phyloP scores from a whole-genome alignment of 2,888 invertebrate genomes.

The Elysia crispata region DNA sequence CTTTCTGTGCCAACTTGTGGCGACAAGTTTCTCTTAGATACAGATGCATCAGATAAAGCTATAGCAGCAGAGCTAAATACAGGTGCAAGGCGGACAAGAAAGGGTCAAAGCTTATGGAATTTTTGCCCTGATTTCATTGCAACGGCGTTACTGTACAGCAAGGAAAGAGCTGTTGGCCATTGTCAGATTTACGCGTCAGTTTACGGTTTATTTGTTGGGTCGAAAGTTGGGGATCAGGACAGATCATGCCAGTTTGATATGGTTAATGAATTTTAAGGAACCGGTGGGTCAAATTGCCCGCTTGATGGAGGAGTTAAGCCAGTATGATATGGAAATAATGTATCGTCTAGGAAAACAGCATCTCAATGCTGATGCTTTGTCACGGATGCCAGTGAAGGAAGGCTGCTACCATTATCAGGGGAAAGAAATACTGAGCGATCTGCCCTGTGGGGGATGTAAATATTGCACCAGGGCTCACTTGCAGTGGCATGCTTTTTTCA shows the following conservation, averaged over 20 bases:
- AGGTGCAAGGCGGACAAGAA: slow-evolving; percentile 54
- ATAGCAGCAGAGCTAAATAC: slow-evolving; percentile 54
- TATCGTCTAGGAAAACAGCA: slow-evolving; percentile 48
- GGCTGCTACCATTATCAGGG: too few species aligned
- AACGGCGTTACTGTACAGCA: slow-evolving; percentile 49
- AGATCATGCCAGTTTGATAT: too few species aligned
- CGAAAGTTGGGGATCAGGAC: slow-evolving; percentile 36
- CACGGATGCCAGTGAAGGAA: slow-evolving; percentile 9
- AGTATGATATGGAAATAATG: slow-evolving; percentile 51
- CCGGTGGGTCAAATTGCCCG: slow-evolving; percentile 39
- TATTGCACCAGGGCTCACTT: too few species aligned
- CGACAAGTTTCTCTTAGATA: too few species aligned
- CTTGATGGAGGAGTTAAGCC: slow-evolving; percentile 55
- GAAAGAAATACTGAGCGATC: too few species aligned
- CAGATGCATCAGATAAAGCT: slow-evolving; percentile 51
- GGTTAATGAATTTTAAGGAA: slow-evolving; percentile 42
- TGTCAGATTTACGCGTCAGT: slow-evolving; percentile 52
- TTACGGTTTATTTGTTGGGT: slow-evolving; percentile 52
- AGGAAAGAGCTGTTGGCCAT: slow-evolving; percentile 51
- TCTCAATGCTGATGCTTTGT: slow-evolving; percentile 49
- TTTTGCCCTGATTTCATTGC: slow-evolving; percentile 49
- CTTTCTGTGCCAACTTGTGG: too few species aligned
- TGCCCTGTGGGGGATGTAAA: too few species aligned
- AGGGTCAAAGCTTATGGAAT: slow-evolving; percentile 53
- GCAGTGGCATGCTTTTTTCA: too few species aligned